Base-by-base conservation (phyloP, 2,888 invertebrate species). In the Erannis defoliaria region DNA sequence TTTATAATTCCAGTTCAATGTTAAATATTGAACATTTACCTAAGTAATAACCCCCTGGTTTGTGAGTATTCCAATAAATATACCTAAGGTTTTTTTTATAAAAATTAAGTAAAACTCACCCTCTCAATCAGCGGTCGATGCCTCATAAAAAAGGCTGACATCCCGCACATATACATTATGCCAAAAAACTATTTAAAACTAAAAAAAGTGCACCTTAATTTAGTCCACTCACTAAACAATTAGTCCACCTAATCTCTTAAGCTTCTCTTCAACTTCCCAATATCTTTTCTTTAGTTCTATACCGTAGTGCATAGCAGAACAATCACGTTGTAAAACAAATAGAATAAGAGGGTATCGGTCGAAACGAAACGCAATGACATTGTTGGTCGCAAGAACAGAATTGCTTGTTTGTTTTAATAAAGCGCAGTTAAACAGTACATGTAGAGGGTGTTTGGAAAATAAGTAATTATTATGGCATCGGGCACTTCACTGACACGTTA, bases 141-240 rank as follows among this genome's bases (percentile, higher is more conserved):
- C 35, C 86, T 81, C 19, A 80, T 78, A 73, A 89, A 91, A 67
- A 92, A 92, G 6, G 84, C 82, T 14, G 89, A 86, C 53, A 91
- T 83, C 8, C 88, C 85, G 70, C 89, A 89, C 75, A 88, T 72
- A 77, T 90, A 91, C 90, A 91, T 88, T 37, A n/a, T n/a, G n/a
- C n/a, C n/a, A n/a, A n/a, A n/a, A n/a, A n/a, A n/a, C n/a, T n/a
- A n/a, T n/a, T 19, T 35, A 26, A 42, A 33, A 48, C 18, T 2
- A 12, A 35, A 50, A 18, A 42, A 23, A 18, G 9, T 35, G 4
- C 19, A 19, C 19, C 12, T 10, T 23, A 21, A 10, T 12, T 21
- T 21, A 12, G 1, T 19, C 12, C 19, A 42, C 10, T 12, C 42
- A 42, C 16, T n/a, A 10, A n/a, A 5, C n/a, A 5, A 23, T 43